phyloP scores from a whole-genome alignment of 2,113 vertebrate species.

The Acinonyx jubatus region DNA sequence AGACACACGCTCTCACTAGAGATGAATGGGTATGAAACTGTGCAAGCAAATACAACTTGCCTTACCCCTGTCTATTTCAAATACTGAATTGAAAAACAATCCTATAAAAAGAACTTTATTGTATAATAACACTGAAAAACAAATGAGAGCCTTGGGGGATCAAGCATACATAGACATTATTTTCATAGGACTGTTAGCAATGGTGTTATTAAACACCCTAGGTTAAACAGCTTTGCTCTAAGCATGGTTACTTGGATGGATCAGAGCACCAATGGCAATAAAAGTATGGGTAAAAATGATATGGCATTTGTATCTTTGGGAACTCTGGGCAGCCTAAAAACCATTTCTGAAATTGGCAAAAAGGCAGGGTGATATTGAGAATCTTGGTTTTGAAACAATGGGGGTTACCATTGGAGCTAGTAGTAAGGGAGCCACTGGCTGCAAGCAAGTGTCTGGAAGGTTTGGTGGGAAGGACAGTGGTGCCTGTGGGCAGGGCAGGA shows the following conservation, averaged over 20 bases:
- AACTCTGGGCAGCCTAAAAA: not conserved
- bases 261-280: not conserved
- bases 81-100: conserved; percentile 54
- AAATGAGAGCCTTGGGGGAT: not conserved
- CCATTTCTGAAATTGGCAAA: not conserved
- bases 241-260: not conserved
- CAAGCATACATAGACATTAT: not conserved
- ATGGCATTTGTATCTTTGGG: not conserved
- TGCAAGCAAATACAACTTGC: conserved; percentile 39
- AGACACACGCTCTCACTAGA: conserved; percentile 56
- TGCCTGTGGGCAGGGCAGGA: not conserved
- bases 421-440: not conserved
- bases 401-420: too few relatives aligned
- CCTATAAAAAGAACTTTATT: conserved; percentile 67
- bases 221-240: not conserved
- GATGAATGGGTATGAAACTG: conserved; percentile 63
- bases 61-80: conserved; percentile 45
- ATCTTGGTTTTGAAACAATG: not conserved
- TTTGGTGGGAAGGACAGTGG: not conserved
- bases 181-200: not conserved
- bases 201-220: not conserved
- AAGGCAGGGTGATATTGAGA: not conserved
- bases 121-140: not conserved
- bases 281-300: not conserved
- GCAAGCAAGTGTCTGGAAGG: not conserved